Percentiles rank a stretch among this genome's conserved stretches.
These are phyloP conservation scores for Sceloporus tristichus DNA, from an alignment of 2,113 vertebrate species.

Conservation along the genomic window DNA sequence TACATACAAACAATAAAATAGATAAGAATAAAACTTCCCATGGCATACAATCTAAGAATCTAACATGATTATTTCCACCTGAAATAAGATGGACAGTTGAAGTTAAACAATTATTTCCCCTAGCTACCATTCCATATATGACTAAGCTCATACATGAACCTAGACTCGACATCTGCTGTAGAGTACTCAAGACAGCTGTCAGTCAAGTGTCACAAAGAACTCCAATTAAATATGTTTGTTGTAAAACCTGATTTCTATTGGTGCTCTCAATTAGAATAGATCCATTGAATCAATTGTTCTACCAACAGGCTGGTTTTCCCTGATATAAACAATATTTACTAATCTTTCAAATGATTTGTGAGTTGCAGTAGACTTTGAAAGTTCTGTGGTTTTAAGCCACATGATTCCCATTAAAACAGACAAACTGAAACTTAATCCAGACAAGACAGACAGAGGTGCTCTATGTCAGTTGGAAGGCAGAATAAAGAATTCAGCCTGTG, in stretches of 20 bases:
- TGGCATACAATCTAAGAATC: no score
- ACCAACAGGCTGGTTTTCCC: background rate
- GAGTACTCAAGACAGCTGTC: background rate
- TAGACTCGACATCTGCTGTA: background rate
- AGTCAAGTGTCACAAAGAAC: background rate
- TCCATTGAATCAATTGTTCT: no score
- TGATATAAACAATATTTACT: background rate
- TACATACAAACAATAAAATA: no score
- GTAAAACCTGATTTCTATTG: background rate
- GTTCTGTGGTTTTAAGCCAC: fast-evolving
- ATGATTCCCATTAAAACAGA: background rate
- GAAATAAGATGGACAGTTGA: background rate
- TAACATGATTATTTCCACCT: background rate
- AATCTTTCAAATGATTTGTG: conserved; percentile 8
- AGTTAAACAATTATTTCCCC: background rate
- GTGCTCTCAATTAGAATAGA: no score
- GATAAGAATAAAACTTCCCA: no score
- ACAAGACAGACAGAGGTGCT: no score
- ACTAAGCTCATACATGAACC: background rate
- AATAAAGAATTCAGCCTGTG: no score
- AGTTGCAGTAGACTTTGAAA: background rate
- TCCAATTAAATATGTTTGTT: background rate
- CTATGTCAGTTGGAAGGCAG: no score
- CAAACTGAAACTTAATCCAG: no score
- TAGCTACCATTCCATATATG: background rate